Percentiles rank a stretch among this genome's conserved stretches.
Conservation (phyloP, 2,113 vertebrate species). For the Cryptotis parvus region DNA sequence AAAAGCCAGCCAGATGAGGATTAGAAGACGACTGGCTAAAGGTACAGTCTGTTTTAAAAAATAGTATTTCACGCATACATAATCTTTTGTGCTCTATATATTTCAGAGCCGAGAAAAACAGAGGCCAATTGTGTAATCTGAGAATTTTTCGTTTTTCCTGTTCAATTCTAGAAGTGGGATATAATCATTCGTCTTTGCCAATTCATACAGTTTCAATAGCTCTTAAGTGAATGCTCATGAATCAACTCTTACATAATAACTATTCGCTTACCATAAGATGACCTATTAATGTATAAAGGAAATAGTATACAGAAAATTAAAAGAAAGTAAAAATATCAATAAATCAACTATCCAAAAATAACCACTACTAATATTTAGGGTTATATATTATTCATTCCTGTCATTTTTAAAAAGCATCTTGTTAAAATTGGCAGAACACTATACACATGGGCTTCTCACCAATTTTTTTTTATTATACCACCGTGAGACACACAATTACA, state of each 20-base stretch:
- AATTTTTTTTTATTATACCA: too few species aligned
- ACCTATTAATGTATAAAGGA: neutral
- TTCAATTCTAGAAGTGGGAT: neutral
- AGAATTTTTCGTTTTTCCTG: neutral
- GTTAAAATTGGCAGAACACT: neutral
- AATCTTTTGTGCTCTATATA: neutral
- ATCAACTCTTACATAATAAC: neutral
- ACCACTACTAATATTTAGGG: neutral
- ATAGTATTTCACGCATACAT: neutral
- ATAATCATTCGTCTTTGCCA: neutral
- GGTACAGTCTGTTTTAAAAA: slow-evolving; percentile 57
- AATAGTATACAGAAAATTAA: neutral
- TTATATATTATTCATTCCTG: neutral
- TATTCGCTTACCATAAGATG: neutral
- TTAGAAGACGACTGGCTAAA: slow-evolving; percentile 76
- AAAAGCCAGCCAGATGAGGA: slow-evolving; percentile 78
- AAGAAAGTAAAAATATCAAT: neutral
- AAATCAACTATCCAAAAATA: neutral
- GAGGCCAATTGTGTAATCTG: neutral
- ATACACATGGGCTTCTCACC: neutral
- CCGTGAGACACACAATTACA: too few species aligned
- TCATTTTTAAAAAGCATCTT: neutral
- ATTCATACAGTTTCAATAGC: neutral
- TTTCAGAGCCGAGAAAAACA: neutral
- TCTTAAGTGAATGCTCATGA: neutral